Conservation (phyloP, 2,888 invertebrate species). For the Drosophila anomelani region DNA sequence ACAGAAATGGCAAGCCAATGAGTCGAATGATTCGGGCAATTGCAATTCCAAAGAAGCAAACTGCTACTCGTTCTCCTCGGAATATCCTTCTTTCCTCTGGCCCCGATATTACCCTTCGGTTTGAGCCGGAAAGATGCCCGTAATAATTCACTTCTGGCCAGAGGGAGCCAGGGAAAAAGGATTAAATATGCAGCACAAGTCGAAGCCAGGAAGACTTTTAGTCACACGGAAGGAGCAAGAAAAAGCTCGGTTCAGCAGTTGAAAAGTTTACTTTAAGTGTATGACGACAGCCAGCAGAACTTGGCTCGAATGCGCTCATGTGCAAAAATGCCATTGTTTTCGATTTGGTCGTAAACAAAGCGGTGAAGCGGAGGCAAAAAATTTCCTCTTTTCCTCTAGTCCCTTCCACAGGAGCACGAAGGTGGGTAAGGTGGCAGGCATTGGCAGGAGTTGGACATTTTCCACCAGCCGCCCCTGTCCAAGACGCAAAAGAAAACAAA, state of each 20-base stretch:
- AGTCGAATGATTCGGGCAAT: constrained; percentile 73
- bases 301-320: constrained; percentile 67
- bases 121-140: constrained; percentile 49
- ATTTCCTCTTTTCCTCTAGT: constrained; percentile 12
- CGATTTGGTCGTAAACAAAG: constrained; percentile 72
- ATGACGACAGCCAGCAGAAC: constrained; percentile 41
- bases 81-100: not conserved
- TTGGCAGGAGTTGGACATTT: constrained; percentile 18
- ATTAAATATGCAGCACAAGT: constrained; percentile 71
- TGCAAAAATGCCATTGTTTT: constrained; percentile 75
- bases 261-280: constrained; percentile 53
- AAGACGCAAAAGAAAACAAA: constrained; percentile 49
- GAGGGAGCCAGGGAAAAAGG: constrained; percentile 36
- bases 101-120: constrained; percentile 19
- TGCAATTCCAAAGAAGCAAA: constrained; percentile 55
- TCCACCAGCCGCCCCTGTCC: constrained; percentile 8
- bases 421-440: constrained; percentile 57
- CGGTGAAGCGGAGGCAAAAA: constrained; percentile 48
- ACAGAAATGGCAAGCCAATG: constrained; percentile 58
- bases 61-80: not conserved
- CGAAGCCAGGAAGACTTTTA: constrained; percentile 41
- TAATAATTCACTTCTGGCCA: constrained; percentile 66
- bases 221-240: constrained; percentile 31
- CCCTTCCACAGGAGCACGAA: constrained; percentile 54
- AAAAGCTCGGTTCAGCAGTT: constrained; percentile 28